Percentiles rank a stretch among this genome's conserved stretches.
Evolutionary conservation across 2,113 vertebrate species (phyloP).

Genomic region (Scopus umbretta): DNA sequence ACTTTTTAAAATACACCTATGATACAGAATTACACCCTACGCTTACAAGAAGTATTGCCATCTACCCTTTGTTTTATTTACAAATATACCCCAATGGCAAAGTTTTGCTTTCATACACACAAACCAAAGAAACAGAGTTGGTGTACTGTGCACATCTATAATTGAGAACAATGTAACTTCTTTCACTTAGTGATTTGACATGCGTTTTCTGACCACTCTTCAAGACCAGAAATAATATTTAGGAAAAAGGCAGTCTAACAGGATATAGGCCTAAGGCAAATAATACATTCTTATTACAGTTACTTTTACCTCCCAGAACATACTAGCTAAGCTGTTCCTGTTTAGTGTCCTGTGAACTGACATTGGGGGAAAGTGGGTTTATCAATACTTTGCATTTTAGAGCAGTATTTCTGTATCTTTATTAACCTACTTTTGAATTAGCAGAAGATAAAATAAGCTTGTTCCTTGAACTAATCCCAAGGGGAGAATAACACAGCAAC

Average conservation of each 20-base stretch:
- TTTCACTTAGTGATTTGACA: not conserved
- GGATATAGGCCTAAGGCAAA: not conserved
- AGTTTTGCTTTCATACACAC: not conserved
- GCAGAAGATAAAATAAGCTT: conserved; percentile 8
- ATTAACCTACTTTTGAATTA: conserved; percentile 52
- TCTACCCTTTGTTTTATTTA: not conserved
- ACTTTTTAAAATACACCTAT: not conserved
- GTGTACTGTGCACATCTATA: not conserved
- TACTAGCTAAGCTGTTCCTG: not conserved
- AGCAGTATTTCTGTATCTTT: not conserved
- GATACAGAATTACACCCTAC: not conserved
- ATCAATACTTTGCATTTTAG: not conserved
- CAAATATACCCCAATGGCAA: not conserved
- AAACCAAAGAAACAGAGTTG: not conserved
- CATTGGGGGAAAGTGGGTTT: not conserved
- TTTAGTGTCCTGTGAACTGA: not conserved
- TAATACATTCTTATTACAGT: not conserved
- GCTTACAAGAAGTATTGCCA: not conserved
- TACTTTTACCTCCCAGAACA: not conserved
- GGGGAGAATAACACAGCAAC: not conserved
- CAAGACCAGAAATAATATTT: not conserved
- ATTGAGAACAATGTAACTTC: not conserved
- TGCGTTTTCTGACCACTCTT: not conserved
- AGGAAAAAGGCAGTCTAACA: not conserved
- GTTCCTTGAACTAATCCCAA: not conserved